Evolutionary conservation across 2,797 vertebrate genomes (phyloP).

Genomic region (Galago senegalensis): DNA sequence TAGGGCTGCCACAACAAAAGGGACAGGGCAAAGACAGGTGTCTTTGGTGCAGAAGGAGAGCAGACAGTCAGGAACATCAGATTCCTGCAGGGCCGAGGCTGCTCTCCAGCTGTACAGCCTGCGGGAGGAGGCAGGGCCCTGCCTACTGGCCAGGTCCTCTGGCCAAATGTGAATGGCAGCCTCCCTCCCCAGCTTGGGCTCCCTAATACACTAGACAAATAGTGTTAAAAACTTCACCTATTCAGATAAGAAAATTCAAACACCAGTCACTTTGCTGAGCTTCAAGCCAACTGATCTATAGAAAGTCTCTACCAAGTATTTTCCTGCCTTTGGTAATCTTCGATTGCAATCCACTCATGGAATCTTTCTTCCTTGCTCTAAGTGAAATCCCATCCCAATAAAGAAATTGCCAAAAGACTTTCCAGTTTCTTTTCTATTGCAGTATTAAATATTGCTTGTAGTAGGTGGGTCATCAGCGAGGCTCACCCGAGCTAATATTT

Average conservation of each 20-base stretch:
- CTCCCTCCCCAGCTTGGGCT: not conserved
- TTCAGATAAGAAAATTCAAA: not conserved
- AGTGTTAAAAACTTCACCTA: not conserved
- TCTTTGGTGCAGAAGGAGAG: not conserved
- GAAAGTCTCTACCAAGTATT: not conserved
- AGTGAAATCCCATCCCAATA: slow-evolving; percentile 67
- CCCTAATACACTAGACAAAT: not conserved
- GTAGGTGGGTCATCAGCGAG: not conserved
- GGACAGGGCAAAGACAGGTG: no score
- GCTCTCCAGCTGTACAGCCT: not conserved
- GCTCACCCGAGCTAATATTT: slow-evolving; percentile 1
- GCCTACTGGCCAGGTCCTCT: not conserved
- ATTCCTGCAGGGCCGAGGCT: not conserved
- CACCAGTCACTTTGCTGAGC: not conserved
- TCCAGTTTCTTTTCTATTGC: not conserved
- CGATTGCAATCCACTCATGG: not conserved
- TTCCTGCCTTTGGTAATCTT: not conserved
- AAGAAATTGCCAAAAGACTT: slow-evolving; percentile 49
- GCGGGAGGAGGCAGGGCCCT: not conserved
- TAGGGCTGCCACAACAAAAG: no score
- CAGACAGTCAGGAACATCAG: not conserved
- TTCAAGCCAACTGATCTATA: not conserved
- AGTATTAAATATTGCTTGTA: slow-evolving; percentile 27
- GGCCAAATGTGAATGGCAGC: not conserved
- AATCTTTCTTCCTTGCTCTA: slow-evolving; percentile 33